Percentiles rank a stretch among this genome's conserved stretches.
Conservation (phyloP, 2,797 vertebrate species). For the Paguma larvata region DNA sequence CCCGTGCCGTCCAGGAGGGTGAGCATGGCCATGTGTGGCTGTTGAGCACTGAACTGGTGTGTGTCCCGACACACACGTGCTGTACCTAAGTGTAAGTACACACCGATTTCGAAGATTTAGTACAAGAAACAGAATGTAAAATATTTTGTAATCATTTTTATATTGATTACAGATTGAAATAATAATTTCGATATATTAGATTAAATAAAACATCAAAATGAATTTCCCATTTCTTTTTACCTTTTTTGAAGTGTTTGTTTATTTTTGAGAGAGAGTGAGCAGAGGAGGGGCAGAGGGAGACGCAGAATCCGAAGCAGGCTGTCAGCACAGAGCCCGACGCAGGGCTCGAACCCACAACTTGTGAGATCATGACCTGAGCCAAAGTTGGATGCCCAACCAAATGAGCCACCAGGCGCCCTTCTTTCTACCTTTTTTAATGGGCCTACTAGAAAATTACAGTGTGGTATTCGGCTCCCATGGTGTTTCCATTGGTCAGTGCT, state of each 20-base stretch:
- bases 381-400: too few species aligned
- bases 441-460: neutral
- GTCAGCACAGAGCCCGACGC: too few species aligned
- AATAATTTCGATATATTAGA: neutral
- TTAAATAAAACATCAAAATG: slow-evolving; percentile 32
- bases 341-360: too few species aligned
- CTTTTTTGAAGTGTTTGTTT: neutral
- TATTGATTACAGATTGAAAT: neutral
- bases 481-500: neutral
- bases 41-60: neutral
- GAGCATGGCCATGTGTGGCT: neutral
- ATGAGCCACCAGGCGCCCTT: neutral
- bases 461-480: neutral
- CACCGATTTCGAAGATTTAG: neutral
- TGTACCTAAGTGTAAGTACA: neutral
- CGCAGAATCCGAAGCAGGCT: too few species aligned
- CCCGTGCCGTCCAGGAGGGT: neutral
- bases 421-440: neutral
- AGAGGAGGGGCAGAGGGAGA: too few species aligned
- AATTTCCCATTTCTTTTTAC: neutral
- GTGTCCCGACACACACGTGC: neutral
- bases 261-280: too few species aligned
- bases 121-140: neutral
- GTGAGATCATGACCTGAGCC: too few species aligned
- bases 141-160: neutral